Conservation (phyloP, 2,113 vertebrate species). For the Caranx ignobilis region DNA sequence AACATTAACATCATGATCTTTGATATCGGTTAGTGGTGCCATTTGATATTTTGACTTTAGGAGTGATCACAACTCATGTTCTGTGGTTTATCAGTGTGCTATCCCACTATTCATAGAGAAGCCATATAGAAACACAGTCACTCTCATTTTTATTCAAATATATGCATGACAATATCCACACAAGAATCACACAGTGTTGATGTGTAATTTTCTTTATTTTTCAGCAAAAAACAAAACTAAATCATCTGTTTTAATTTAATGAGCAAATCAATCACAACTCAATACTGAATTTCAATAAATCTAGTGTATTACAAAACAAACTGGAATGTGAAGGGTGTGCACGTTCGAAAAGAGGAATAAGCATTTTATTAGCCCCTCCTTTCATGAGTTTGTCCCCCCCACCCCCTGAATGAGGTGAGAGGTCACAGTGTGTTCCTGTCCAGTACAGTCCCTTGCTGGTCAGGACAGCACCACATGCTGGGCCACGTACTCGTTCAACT, state of each 20-base stretch:
- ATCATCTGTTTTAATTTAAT: conserved; percentile 17
- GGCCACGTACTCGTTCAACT: conserved; percentile 87
- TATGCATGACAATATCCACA: not conserved
- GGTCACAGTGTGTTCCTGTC: conserved; percentile 76
- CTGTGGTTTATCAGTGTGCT: not conserved
- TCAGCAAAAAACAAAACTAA: not conserved
- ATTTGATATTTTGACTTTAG: not conserved
- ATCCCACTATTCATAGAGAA: not conserved
- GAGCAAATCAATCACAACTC: not conserved
- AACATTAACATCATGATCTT: not conserved
- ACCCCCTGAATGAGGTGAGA: conserved; percentile 66
- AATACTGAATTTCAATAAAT: not conserved
- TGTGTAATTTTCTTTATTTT: conserved; percentile 9
- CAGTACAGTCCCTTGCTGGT: conserved; percentile 73
- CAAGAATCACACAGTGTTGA: conserved; percentile 9
- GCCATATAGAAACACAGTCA: not conserved
- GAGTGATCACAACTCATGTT: not conserved
- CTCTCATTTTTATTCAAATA: conserved; percentile 16
- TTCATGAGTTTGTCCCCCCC: conserved; percentile 13
- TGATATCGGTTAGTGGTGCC: not conserved
- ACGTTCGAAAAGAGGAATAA: conserved; percentile 8
- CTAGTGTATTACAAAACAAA: not conserved
- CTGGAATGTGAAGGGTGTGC: not conserved
- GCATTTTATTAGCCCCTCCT: conserved; percentile 28
- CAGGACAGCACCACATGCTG: conserved; percentile 81